Percentiles rank a stretch among this genome's conserved stretches.
phyloP scores from a whole-genome alignment of 2,797 vertebrate species.

The Sebastiscus tertius region DNA sequence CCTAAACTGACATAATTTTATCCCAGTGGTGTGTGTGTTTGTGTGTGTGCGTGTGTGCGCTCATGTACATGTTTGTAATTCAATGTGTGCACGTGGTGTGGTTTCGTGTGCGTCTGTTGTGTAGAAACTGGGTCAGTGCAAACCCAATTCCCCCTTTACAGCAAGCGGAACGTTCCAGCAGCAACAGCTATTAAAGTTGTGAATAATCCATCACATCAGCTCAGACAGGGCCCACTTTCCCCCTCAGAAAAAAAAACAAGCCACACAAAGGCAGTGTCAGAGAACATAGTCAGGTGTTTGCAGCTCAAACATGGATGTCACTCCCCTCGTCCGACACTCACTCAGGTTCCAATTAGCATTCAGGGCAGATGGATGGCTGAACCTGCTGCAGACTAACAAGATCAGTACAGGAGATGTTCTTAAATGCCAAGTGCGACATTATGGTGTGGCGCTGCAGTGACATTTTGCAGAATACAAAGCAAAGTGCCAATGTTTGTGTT shows the following conservation, averaged over 20 bases:
- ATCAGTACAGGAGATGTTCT: slow-evolving; percentile 29
- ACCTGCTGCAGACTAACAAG: slow-evolving; percentile 33
- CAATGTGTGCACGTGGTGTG: background rate
- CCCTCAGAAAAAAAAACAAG: background rate
- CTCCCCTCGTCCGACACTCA: slow-evolving; percentile 13
- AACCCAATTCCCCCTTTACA: slow-evolving; percentile 52
- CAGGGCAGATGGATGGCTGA: slow-evolving; percentile 16
- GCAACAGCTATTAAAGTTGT: slow-evolving; percentile 60
- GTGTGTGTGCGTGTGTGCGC: background rate
- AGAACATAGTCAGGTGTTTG: slow-evolving; percentile 35
- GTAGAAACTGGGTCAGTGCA: slow-evolving; percentile 75
- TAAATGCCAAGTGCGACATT: slow-evolving; percentile 26
- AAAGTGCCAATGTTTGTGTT: slow-evolving; percentile 19
- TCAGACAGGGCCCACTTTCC: slow-evolving; percentile 14
- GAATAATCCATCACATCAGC: slow-evolving; percentile 72
- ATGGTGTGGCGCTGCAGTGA: slow-evolving; percentile 6
- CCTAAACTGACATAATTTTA: slow-evolving; percentile 31
- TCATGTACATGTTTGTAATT: slow-evolving; percentile 4
- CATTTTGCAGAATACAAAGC: slow-evolving; percentile 13
- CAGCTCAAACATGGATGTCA: slow-evolving; percentile 17
- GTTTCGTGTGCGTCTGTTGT: slow-evolving; percentile 31
- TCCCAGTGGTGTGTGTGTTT: slow-evolving; percentile 9
- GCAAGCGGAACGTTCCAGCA: slow-evolving; percentile 54
- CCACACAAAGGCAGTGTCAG: background rate
- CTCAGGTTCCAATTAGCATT: slow-evolving; percentile 38